A percentile compares a stretch with the other conserved stretches of the same genome.
Evolutionary conservation across 2,888 invertebrate genomes (phyloP).

Genomic region (Microctonus brassicae): DNA sequence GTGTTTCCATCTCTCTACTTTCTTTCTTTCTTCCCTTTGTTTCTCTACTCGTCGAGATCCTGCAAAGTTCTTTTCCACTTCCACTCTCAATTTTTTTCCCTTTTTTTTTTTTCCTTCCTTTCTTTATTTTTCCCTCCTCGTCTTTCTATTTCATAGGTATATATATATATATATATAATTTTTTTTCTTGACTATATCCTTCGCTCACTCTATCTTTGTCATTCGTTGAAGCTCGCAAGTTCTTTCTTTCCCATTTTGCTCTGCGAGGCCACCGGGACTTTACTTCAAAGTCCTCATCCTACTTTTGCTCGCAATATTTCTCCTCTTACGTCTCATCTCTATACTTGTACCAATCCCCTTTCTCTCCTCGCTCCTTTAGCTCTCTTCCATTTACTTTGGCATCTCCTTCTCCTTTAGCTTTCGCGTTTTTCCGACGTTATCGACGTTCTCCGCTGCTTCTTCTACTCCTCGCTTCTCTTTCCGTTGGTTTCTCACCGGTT

Average conservation of each 20-base stretch:
- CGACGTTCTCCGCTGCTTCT: constrained; percentile 57
- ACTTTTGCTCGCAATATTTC: constrained; percentile 21
- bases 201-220: constrained; percentile 21
- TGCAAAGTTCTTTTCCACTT: constrained; percentile 18
- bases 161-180: too few species aligned
- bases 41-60: constrained; percentile 16
- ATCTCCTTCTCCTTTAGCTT: constrained; percentile 53
- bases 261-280: constrained; percentile 30
- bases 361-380: constrained; percentile 39
- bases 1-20: constrained; percentile 18
- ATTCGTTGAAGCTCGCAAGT: constrained; percentile 27
- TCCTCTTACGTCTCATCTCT: constrained; percentile 28
- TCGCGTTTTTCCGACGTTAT: constrained; percentile 67
- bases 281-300: constrained; percentile 18
- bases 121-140: constrained; percentile 4
- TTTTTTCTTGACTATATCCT: neutral
- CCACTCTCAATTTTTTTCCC: constrained; percentile 17
- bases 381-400: constrained; percentile 31
- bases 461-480: constrained; percentile 49
- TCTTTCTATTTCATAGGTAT: neutral
- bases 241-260: constrained; percentile 28
- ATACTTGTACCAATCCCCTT: constrained; percentile 20
- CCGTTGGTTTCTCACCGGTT: constrained; percentile 50
- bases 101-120: constrained; percentile 24
- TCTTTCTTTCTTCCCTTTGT: constrained; percentile 30